A percentile compares a stretch with the other conserved stretches of the same genome.
Evolutionary conservation across 2,888 invertebrate genomes (phyloP).

Genomic region (Patella depressa): DNA sequence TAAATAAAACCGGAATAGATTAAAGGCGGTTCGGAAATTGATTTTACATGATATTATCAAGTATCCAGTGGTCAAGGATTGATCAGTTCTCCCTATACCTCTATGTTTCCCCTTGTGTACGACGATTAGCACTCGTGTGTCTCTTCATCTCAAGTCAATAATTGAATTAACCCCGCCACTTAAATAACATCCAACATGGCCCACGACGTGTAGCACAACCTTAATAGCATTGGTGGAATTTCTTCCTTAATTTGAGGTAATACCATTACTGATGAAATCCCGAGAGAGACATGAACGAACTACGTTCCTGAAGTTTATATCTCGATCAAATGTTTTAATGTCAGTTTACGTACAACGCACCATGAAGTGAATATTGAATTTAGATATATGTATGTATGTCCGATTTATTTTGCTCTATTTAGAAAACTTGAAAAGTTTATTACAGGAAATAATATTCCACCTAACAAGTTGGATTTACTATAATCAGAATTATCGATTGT

Average conservation of each 20-base stretch:
- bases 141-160: slow-evolving; percentile 1
- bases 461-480: too few species aligned
- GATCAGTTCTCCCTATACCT: background rate
- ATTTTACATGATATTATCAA: background rate
- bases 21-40: too few species aligned
- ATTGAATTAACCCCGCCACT: slow-evolving; percentile 5
- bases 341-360: too few species aligned
- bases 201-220: slow-evolving; percentile 4
- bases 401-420: too few species aligned
- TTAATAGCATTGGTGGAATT: background rate
- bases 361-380: too few species aligned
- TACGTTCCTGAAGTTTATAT: background rate
- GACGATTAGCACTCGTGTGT: background rate
- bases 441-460: too few species aligned
- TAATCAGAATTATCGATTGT: too few species aligned
- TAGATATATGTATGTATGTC: too few species aligned
- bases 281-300: slow-evolving; percentile 1
- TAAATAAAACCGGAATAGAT: too few species aligned
- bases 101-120: background rate
- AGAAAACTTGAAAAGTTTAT: too few species aligned
- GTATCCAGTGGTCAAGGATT: background rate
- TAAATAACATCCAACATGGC: slow-evolving; percentile 5
- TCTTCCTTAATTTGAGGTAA: slow-evolving; percentile 5
- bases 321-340: slow-evolving; percentile 4
- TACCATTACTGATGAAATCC: slow-evolving; percentile 9